A percentile compares a stretch with the other conserved stretches of the same genome.
Conservation (phyloP, 2,888 invertebrate genomes). For the Meloe dianella region DNA sequence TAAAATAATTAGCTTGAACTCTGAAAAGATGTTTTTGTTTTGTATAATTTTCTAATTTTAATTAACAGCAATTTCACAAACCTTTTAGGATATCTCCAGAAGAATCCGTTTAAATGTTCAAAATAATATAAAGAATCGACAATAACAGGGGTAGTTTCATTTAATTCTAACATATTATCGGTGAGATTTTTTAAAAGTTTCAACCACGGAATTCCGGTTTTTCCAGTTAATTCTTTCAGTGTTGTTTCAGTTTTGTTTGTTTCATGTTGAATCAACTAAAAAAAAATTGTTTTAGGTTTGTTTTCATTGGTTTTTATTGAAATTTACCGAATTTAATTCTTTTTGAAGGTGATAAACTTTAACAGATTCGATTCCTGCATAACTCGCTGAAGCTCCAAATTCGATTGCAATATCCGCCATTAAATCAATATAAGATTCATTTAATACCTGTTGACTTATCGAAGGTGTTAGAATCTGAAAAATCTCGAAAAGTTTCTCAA, state of each 20-base stretch:
- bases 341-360: constrained; percentile 42
- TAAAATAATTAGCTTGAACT: constrained; percentile 47
- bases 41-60: neutral
- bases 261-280: constrained; percentile 29
- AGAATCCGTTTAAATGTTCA: constrained; percentile 39
- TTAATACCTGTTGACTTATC: constrained; percentile 9
- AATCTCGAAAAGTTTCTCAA: neutral
- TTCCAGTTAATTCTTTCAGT: constrained; percentile 37
- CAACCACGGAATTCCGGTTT: constrained; percentile 44
- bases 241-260: constrained; percentile 29
- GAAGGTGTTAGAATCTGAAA: neutral
- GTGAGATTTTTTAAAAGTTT: constrained; percentile 44
- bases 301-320: neutral
- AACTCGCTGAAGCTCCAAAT: constrained; percentile 37
- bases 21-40: constrained; percentile 35
- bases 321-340: constrained; percentile 38
- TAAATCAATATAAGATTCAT: constrained; percentile 36
- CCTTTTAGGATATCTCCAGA: constrained; percentile 43
- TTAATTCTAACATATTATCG: constrained; percentile 33
- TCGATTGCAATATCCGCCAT: constrained; percentile 42
- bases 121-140: constrained; percentile 41
- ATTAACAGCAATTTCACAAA: constrained; percentile 24
- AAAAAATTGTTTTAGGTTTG: constrained; percentile 9
- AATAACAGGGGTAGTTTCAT: constrained; percentile 38
- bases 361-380: constrained; percentile 37